A percentile compares a stretch with the other conserved stretches of the same genome.
Conservation (phyloP, 2,113 vertebrate species). For the Catharus fuscescens region DNA sequence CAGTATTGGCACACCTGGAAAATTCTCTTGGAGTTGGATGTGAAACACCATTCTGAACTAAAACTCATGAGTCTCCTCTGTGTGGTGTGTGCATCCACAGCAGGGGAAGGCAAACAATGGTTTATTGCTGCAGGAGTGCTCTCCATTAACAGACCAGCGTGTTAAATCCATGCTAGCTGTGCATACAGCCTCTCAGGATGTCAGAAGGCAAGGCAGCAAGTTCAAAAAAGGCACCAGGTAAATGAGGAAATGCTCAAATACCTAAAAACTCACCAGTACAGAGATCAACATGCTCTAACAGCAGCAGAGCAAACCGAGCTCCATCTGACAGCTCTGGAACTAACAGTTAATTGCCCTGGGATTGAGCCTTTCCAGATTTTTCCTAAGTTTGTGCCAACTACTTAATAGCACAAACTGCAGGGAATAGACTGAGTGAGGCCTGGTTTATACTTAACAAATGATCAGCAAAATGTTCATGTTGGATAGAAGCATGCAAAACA, state of each 20-base stretch:
- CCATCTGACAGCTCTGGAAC: slow-evolving; percentile 12
- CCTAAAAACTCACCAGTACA: neutral
- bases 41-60: neutral
- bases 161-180: neutral
- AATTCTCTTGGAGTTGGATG: neutral
- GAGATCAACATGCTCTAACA: neutral
- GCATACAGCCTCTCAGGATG: neutral
- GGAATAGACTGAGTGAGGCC: neutral
- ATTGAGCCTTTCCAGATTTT: slow-evolving; percentile 15
- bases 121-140: neutral
- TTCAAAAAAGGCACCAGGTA: neutral
- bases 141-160: neutral
- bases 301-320: neutral
- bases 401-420: neutral
- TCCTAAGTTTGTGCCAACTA: slow-evolving; percentile 7
- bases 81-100: neutral
- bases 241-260: neutral
- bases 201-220: neutral
- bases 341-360: neutral
- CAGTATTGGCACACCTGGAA: neutral
- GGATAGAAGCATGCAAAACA: neutral
- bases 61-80: neutral
- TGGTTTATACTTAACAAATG: neutral
- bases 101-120: neutral
- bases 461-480: neutral